phyloP scores from a whole-genome alignment of 2,888 invertebrate species.

The Melanophora roralis region DNA sequence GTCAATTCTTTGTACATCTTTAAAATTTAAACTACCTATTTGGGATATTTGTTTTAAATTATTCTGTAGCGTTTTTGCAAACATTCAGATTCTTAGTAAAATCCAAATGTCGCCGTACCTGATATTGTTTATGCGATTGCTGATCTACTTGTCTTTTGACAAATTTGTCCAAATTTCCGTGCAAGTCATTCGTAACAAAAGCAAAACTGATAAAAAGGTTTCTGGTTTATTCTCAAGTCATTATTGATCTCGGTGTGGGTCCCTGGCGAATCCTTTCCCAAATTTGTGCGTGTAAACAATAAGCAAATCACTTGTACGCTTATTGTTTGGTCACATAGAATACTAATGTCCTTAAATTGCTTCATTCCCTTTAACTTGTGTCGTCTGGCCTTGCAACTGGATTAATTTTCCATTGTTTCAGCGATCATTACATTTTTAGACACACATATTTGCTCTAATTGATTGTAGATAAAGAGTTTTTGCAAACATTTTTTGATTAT shows the following conservation, averaged over 20 bases:
- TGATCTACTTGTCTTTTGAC: conserved; percentile 45
- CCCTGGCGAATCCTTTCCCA: conserved; percentile 69
- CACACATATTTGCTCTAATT: conserved; percentile 39
- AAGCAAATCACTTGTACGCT: conserved; percentile 69
- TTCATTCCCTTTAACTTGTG: neutral
- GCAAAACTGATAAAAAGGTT: conserved; percentile 8
- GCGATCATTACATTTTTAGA: neutral
- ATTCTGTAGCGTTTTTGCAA: neutral
- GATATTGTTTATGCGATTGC: neutral
- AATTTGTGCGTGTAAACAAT: conserved; percentile 74
- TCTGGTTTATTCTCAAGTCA: conserved; percentile 64
- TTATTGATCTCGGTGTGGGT: conserved; percentile 69
- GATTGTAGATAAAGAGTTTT: conserved; percentile 39
- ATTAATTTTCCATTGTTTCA: conserved; percentile 15
- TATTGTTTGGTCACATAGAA: conserved; percentile 53
- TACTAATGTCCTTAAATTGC: conserved; percentile 55
- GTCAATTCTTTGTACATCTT: conserved; percentile 37
- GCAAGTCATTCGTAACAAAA: conserved; percentile 2
- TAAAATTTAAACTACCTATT: conserved; percentile 2
- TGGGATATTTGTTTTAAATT: neutral
- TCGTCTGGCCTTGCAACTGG: conserved; percentile 9
- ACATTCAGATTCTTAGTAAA: conserved; percentile 25
- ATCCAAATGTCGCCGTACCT: neutral
- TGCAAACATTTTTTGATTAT: neutral
- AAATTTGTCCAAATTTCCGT: conserved; percentile 47